phyloP scores from a whole-genome alignment of 1,140 invertebrate genomes.

The Drosophila navojoa region DNA sequence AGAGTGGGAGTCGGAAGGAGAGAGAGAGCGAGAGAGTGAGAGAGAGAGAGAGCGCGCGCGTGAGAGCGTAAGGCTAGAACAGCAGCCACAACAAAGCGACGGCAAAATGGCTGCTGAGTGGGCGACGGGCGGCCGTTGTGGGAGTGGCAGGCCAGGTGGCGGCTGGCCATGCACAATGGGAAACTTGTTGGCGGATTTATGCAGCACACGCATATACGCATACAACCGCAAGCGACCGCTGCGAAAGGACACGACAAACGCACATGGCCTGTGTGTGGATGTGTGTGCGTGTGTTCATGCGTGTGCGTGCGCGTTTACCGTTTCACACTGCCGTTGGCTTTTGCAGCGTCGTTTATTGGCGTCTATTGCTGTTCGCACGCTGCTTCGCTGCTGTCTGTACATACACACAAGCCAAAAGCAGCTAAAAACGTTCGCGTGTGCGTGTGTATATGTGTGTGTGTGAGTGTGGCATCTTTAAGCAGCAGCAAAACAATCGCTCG shows the following conservation, averaged over 20 bases:
- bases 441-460: slow-evolving; percentile 34
- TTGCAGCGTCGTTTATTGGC: slow-evolving; percentile 59
- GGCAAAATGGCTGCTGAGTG: slow-evolving; percentile 36
- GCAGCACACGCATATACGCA: slow-evolving; percentile 59
- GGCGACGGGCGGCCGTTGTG: slow-evolving; percentile 7
- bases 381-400: slow-evolving; percentile 57
- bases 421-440: slow-evolving; percentile 36
- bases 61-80: slow-evolving; percentile 17
- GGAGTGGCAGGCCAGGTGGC: slow-evolving; percentile 27
- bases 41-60: slow-evolving; percentile 17
- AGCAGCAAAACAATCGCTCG: slow-evolving; percentile 5
- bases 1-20: not conserved
- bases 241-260: slow-evolving; percentile 54
- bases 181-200: slow-evolving; percentile 82
- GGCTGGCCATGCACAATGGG: slow-evolving; percentile 70
- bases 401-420: slow-evolving; percentile 1
- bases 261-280: slow-evolving; percentile 48
- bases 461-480: slow-evolving; percentile 59
- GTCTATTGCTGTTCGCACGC: slow-evolving; percentile 64
- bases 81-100: slow-evolving; percentile 54
- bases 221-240: slow-evolving; percentile 8
- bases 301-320: slow-evolving; percentile 41
- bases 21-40: slow-evolving; percentile 1
- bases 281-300: slow-evolving; percentile 15
- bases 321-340: slow-evolving; percentile 47